These are phyloP conservation scores for Epinotia nisella DNA, from an alignment of 2,888 invertebrate species.

Conservation along the genomic window DNA sequence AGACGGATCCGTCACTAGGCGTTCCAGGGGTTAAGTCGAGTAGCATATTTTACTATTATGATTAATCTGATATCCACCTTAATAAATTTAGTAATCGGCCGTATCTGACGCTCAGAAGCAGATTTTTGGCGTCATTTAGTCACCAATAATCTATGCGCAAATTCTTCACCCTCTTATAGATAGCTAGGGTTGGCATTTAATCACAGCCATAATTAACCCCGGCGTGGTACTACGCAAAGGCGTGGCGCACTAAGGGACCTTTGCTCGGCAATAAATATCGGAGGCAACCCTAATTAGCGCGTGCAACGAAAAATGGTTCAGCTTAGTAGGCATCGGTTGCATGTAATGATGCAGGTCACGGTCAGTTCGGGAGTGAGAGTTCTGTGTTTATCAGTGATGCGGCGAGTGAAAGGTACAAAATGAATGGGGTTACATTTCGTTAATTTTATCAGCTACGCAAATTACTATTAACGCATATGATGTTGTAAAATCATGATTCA, in stretches of 20 bases:
- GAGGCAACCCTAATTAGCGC: constrained; percentile 42
- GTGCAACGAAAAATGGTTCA: constrained; percentile 40
- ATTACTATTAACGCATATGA: too few relatives aligned
- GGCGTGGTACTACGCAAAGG: constrained; percentile 38
- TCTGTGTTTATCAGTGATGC: constrained; percentile 6
- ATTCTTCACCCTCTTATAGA: constrained; percentile 23
- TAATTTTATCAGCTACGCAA: too few relatives aligned
- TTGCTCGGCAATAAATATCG: constrained; percentile 41
- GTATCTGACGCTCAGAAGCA: too few relatives aligned
- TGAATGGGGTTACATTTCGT: background rate
- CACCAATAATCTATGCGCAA: constrained; percentile 23
- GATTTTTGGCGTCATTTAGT: background rate
- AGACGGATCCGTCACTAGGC: too few relatives aligned
- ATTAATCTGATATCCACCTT: too few relatives aligned
- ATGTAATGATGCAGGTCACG: background rate
- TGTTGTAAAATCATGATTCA: too few relatives aligned
- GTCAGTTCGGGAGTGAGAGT: constrained; percentile 3
- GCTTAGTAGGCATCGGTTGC: constrained; percentile 19
- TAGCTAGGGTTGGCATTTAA: constrained; percentile 38
- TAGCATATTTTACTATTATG: too few relatives aligned
- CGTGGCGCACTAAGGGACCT: constrained; percentile 35
- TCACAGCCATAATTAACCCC: constrained; percentile 42
- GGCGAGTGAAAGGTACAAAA: background rate
- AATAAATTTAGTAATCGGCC: too few relatives aligned
- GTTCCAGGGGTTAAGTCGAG: too few relatives aligned